Evolutionary conservation across 2,797 vertebrate genomes (phyloP), one percentile per base, ranked within the genome.

Genomic region (Borostomias antarcticus): DNA sequence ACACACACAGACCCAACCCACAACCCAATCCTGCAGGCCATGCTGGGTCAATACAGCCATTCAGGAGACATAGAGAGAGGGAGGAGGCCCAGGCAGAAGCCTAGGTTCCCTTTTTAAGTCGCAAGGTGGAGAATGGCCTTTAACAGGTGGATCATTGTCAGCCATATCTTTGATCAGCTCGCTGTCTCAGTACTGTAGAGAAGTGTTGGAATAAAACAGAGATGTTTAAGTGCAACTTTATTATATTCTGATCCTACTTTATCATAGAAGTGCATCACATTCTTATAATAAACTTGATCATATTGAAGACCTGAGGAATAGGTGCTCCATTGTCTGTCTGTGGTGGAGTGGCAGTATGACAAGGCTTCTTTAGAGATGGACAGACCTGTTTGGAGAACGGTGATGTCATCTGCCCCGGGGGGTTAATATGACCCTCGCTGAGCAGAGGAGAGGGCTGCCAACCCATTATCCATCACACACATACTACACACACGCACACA

Each of bases 391-490:
- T 84, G 79, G 81, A 86, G n/a, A 83, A 86, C 33, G 15, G 78
- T 86, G 82, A 86, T 78, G 80, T 87, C 85, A 87, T 70, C 69
- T 66, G 73, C 82, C 86, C 82, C 67, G 4, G 64, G 81, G 81
- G 77, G 75, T 83, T 81, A 78, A 85, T 73, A 80, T 63, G 77
- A 86, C 69, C 76, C 48, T 78, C 72, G 69, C 75, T 81, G 73
- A 82, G 68, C 68, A 51, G 70, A 13, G 35, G 4, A 26, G 35
- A 43, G 23, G 11, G 23, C 13, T 13, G 21, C 29, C 28, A 32
- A n/a, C n/a, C 21, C 79, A 79, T 83, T 85, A 84, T 77, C 70
- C 70, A 68, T 68, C 72, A 69, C 50, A 62, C 17, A 80, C 65
- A n/a, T n/a, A n/a, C n/a, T n/a, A n/a, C n/a, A n/a, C n/a, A n/a